Conservation (phyloP, 1,140 invertebrate genomes). For the Lepidotrigona ventralis region DNA sequence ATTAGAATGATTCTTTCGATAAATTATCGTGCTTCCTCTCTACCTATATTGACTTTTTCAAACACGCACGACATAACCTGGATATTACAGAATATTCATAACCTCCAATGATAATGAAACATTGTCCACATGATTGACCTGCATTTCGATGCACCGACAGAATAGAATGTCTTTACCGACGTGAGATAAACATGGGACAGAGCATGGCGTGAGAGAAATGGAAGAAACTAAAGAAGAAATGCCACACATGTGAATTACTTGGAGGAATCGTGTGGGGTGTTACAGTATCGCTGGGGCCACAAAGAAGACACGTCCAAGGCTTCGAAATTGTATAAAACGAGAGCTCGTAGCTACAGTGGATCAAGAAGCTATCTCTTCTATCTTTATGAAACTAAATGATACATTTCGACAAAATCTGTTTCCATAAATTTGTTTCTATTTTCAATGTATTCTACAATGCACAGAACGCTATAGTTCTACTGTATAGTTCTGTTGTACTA, state of each 20-base stretch:
- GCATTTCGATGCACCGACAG: background rate
- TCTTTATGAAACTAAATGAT: too few relatives aligned
- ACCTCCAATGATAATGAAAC: constrained; percentile 42
- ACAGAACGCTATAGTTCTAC: too few relatives aligned
- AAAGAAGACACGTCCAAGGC: constrained; percentile 43
- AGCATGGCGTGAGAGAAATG: constrained; percentile 59
- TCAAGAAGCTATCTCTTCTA: background rate
- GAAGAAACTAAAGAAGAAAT: constrained; percentile 56
- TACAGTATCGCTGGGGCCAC: constrained; percentile 45
- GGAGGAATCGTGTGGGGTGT: constrained; percentile 27
- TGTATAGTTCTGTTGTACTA: too few relatives aligned
- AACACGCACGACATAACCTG: background rate
- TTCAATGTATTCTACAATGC: too few relatives aligned
- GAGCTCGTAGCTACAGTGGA: background rate
- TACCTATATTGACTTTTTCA: constrained; percentile 23
- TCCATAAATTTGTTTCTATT: too few relatives aligned
- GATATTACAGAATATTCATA: constrained; percentile 53
- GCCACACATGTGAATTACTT: constrained; percentile 42
- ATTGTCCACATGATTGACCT: constrained; percentile 22
- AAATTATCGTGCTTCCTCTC: too few relatives aligned
- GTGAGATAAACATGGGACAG: background rate
- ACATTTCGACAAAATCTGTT: too few relatives aligned
- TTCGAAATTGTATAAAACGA: constrained; percentile 50
- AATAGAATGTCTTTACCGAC: too few relatives aligned
- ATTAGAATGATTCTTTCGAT: too few relatives aligned